phyloP scores from a whole-genome alignment of 2,113 vertebrate genomes.

The Xenopus borealis region DNA sequence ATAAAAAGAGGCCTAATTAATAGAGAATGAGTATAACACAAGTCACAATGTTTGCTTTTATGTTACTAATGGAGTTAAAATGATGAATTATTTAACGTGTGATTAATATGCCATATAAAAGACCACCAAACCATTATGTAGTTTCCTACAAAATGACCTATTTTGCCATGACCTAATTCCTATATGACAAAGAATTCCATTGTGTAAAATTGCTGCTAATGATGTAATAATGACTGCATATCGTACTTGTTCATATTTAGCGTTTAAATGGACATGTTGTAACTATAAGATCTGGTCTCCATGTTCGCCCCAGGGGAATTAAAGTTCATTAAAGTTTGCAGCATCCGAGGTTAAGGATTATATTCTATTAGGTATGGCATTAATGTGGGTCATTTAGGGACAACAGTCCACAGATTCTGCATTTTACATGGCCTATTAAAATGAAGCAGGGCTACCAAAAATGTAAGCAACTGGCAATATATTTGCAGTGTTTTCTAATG shows the following conservation, averaged over 20 bases:
- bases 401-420: too few relatives aligned
- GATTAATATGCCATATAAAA: not conserved
- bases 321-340: not conserved
- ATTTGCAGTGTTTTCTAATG: too few relatives aligned
- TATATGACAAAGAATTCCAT: not conserved
- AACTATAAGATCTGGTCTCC: not conserved
- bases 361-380: too few relatives aligned
- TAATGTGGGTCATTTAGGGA: too few relatives aligned
- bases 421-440: too few relatives aligned
- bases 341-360: too few relatives aligned
- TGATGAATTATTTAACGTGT: not conserved
- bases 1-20: not conserved
- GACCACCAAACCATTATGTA: slow-evolving; percentile 2
- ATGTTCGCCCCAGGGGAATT: not conserved
- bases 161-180: not conserved
- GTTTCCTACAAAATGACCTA: slow-evolving; percentile 8
- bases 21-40: not conserved
- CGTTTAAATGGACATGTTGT: not conserved
- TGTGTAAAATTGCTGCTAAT: not conserved
- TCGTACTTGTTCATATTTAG: not conserved
- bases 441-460: too few relatives aligned
- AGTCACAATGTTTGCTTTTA: slow-evolving; percentile 10
- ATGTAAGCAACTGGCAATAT: too few relatives aligned
- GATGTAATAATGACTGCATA: slow-evolving; percentile 3
- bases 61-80: not conserved